Conservation (phyloP, 2,113 vertebrate species). For the Ardeotis arabs region DNA sequence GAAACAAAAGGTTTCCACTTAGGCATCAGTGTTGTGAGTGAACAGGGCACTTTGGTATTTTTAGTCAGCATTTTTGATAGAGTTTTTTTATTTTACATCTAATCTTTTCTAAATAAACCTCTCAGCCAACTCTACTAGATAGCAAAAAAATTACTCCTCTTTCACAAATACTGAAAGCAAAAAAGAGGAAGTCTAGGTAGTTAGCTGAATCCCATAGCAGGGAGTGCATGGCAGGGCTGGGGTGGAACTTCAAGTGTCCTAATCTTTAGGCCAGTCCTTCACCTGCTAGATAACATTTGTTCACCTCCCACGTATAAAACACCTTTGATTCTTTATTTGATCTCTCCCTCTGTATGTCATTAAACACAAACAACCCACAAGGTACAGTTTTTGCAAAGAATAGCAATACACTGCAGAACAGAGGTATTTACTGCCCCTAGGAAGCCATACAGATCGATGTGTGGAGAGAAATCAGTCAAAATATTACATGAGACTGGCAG, state of each 20-base stretch:
- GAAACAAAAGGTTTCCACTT: neutral
- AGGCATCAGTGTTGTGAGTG: neutral
- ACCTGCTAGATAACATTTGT: neutral
- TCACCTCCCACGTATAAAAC: neutral
- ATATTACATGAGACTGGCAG: neutral
- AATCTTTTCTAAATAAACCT: neutral
- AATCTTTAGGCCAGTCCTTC: neutral
- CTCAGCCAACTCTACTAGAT: neutral
- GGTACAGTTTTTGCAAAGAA: neutral
- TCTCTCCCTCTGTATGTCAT: neutral
- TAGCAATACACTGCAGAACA: neutral
- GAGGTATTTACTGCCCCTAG: neutral
- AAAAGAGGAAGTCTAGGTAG: neutral
- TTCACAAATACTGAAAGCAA: neutral
- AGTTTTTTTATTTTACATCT: neutral
- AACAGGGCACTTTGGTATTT: neutral
- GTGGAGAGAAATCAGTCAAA: neutral
- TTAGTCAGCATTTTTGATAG: neutral
- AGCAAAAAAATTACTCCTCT: neutral
- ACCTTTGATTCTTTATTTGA: neutral
- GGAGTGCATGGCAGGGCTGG: neutral
- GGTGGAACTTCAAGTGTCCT: neutral
- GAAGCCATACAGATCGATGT: neutral
- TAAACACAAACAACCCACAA: neutral
- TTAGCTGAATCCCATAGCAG: neutral